Evolutionary conservation across 2,888 invertebrate genomes (phyloP), one percentile per base, ranked within the genome.

Genomic region (Disparrhopalites patrizii): DNA sequence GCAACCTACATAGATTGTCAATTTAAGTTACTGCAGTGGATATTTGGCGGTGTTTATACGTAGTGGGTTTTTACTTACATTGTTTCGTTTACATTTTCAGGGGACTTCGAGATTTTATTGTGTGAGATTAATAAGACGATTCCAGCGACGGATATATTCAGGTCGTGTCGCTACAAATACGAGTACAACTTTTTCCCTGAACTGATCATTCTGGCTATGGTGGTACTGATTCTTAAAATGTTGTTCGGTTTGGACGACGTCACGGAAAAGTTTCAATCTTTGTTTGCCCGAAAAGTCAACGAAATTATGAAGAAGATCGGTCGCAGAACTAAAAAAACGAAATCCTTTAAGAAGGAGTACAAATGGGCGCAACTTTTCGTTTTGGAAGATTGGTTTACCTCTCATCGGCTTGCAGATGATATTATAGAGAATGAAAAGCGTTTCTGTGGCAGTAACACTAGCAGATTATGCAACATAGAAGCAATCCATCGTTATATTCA

Each of bases 211-310:
- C 52, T 62, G 23, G 64, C 69, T 25, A 56, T 71, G 1, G 54
- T 62, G 30, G 43, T 54, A n/a, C 55, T 69, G 1, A 38, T 65
- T 3, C 27, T 75, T 40, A 70, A 70, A 60, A 58, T 75, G 64
- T 30, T 75, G 3, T 75, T 75, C 65, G 72, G 72, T 1, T 55
- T 75, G 1, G 75, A 75, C 51, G 75, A 73, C 31, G 56, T 60
- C 1, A 75, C 75, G 1, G 75, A 75, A 62, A 69, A 63, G 18
- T 70, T 66, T 62, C 72, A 72, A 36, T 71, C 73, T 1, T 1
- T 63, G 15, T 73, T 75, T 68, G 75, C 75, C 1, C 47, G 40
- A n/a, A 62, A 58, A 23, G 66, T 73, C 7, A 75, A 75, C 38
- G 40, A 52, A 38, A 36, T 68, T 0, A 33, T 73, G 1, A 65